Evolutionary conservation across 35 echinoderm and acorn worm species (phyloP).

Genomic region (Strongylocentrotus purpuratus): DNA sequence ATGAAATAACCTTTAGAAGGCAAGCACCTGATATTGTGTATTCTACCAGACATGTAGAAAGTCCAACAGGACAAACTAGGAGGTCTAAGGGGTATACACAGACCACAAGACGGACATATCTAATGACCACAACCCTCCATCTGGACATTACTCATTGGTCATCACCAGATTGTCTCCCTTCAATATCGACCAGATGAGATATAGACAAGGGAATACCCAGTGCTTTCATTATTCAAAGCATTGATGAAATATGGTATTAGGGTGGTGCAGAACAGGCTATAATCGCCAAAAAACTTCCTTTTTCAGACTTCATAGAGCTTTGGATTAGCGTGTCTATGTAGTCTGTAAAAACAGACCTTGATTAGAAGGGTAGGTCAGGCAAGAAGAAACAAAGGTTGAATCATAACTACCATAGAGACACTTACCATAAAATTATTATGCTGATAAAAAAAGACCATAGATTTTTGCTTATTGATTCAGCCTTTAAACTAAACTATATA

Average conservation of each 20-base stretch:
- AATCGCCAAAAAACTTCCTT: neutral
- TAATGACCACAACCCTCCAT: neutral
- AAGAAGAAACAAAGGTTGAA: neutral
- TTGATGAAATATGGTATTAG: neutral
- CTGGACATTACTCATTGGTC: neutral
- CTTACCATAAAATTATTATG: too few relatives aligned
- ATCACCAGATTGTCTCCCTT: neutral
- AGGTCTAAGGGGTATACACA: neutral
- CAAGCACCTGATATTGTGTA: too few relatives aligned
- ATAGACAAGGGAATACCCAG: neutral
- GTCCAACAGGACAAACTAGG: too few relatives aligned
- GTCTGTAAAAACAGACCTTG: neutral
- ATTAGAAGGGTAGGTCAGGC: neutral
- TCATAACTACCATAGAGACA: too few relatives aligned
- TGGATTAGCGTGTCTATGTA: neutral
- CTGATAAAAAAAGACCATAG: too few relatives aligned
- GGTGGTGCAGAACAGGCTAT: neutral
- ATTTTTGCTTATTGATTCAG: too few relatives aligned
- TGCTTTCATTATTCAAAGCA: neutral
- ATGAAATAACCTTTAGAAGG: too few relatives aligned
- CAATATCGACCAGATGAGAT: neutral
- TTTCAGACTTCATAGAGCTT: neutral
- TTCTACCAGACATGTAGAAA: too few relatives aligned
- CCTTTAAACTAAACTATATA: too few relatives aligned
- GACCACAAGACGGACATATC: neutral